Base-by-base conservation (phyloP, 2,797 vertebrate genomes). In the Cyprinella venusta region DNA sequence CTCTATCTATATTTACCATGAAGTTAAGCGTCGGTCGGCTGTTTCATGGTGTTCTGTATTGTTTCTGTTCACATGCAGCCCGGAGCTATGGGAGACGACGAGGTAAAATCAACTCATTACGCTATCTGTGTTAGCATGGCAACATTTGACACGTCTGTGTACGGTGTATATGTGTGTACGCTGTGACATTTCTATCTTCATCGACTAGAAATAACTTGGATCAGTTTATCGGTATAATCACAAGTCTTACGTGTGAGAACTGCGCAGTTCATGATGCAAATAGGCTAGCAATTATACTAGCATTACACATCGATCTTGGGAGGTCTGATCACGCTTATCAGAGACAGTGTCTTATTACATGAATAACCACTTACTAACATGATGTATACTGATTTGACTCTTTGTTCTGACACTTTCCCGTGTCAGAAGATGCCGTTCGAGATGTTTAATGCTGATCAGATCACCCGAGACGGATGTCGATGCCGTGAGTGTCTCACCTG, bases 11-110 rank as follows among this genome's bases (percentile, higher is more conserved):
- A 33, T 48, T 50, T 38, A 36, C 42, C 50, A 36, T 69, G 26
- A 54, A 75, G n/a, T 68, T 16, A 68, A 79, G 33, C 42, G 21
- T 59, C 48, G 24, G 42, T 74, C 40, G 70, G 30, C 81, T 80
- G 85, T 87, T 79, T 92, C 69, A 87, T 70, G 86, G 77, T 38
- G 78, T 83, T 90, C 93, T 85, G 65, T 86, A 87, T 83, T 90
- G 92, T 98, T 95, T 97, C 95, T 96, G 94, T 96, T 96, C 93
- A 95, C 97, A 98, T 95, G 98, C 98, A 99, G 98, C 98, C 81
- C 97, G 97, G 95, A 97, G 96, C 96, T 99, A 96, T 96, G 97
- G 97, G 94, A 95, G 97, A 97, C 97, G 97, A 94, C 96, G 98
- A 99, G 98, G 98, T 99, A 99, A 99, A 90, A 91, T 91, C 86